These are phyloP conservation scores for Caenorhabditis briggsae DNA, from an alignment of 1,140 invertebrate species.

Conservation along the genomic window DNA sequence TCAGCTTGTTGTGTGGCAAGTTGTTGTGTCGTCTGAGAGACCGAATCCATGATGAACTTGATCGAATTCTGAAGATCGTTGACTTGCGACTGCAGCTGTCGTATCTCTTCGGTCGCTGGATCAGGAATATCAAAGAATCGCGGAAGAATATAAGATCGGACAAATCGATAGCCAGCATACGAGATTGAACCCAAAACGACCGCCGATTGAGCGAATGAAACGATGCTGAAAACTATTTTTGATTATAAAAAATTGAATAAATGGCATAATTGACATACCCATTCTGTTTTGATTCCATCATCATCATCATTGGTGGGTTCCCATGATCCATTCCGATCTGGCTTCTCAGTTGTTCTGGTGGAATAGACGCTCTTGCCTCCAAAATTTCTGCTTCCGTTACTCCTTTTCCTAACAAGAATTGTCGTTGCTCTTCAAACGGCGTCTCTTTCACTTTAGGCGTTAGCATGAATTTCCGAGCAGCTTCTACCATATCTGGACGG, in stretches of 20 bases:
- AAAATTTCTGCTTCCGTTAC: slow-evolving; percentile 57
- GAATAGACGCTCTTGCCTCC: slow-evolving; percentile 57
- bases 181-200: slow-evolving; percentile 58
- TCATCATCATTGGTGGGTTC: not conserved
- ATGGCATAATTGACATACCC: not conserved
- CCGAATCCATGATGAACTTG: slow-evolving; percentile 65
- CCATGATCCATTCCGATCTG: slow-evolving; percentile 20
- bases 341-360: slow-evolving; percentile 29
- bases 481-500: slow-evolving; percentile 59
- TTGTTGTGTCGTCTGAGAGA: slow-evolving; percentile 60
- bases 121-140: slow-evolving; percentile 65
- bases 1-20: slow-evolving; percentile 59
- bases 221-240: slow-evolving; percentile 4
- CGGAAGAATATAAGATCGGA: slow-evolving; percentile 60
- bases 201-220: slow-evolving; percentile 56
- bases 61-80: slow-evolving; percentile 63
- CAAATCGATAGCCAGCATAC: slow-evolving; percentile 60
- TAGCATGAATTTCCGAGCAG: slow-evolving; percentile 61
- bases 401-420: slow-evolving; percentile 62
- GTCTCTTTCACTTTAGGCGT: slow-evolving; percentile 62
- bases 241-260: not conserved
- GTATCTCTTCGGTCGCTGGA: slow-evolving; percentile 57
- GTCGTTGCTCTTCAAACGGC: slow-evolving; percentile 62
- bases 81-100: slow-evolving; percentile 59
- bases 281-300: slow-evolving; percentile 30